These are phyloP conservation scores for Eulithis prunata DNA, from an alignment of 2,888 invertebrate genomes.

Conservation along the genomic window DNA sequence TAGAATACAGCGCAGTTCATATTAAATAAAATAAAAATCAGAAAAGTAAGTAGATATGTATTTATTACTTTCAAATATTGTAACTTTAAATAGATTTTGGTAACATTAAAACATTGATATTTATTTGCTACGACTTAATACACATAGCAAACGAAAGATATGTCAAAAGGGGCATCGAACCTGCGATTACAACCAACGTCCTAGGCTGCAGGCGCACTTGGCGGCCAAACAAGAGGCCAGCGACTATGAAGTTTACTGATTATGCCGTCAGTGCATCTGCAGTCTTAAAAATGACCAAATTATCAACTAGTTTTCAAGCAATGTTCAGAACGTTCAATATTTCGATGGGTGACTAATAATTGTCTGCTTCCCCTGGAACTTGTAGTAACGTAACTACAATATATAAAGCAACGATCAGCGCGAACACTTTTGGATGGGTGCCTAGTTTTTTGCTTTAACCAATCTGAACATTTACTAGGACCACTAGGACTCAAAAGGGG, in stretches of 20 bases:
- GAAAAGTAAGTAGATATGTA: conserved; percentile 19
- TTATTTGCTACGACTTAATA: conserved; percentile 9
- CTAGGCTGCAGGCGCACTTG: not conserved
- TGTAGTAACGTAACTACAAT: not conserved
- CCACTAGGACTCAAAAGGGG: not conserved
- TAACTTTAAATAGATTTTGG: conserved; percentile 11
- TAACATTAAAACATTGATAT: conserved; percentile 17
- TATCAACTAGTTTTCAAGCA: not conserved
- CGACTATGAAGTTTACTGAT: too few relatives aligned
- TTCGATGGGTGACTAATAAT: not conserved
- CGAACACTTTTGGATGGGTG: not conserved
- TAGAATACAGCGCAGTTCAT: too few relatives aligned
- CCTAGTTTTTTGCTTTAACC: not conserved
- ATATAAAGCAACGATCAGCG: conserved; percentile 1
- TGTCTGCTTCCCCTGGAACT: not conserved
- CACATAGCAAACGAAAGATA: conserved; percentile 18
- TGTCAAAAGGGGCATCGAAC: conserved; percentile 21
- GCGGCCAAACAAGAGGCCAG: too few relatives aligned
- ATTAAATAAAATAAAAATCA: conserved; percentile 1
- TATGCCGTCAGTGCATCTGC: too few relatives aligned
- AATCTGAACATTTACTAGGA: not conserved
- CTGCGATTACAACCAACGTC: conserved; percentile 3
- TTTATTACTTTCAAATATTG: conserved; percentile 22
- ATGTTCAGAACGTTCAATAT: not conserved
- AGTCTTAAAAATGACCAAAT: not conserved